Conservation (phyloP, 2,888 invertebrate genomes). For the Drosophila affinis region DNA sequence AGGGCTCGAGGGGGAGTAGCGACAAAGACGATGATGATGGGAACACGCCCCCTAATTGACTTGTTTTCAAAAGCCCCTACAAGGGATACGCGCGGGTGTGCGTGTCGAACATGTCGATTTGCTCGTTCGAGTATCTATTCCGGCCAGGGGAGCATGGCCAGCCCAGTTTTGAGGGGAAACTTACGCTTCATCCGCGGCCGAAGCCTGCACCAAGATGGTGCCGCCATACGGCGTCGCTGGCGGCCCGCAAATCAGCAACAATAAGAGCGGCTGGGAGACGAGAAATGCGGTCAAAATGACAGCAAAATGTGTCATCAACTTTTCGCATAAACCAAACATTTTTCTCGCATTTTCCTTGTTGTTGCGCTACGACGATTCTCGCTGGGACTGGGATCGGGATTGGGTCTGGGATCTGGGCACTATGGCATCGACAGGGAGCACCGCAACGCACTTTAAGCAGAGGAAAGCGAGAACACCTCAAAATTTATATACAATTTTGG, state of each 20-base stretch:
- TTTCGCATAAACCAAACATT: conserved; percentile 82
- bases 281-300: conserved; percentile 83
- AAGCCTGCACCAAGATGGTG: conserved; percentile 73
- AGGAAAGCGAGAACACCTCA: conserved; percentile 37
- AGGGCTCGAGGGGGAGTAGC: neutral
- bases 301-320: conserved; percentile 84
- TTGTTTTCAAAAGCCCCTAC: conserved; percentile 28
- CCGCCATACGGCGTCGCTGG: conserved; percentile 63
- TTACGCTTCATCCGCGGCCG: conserved; percentile 83
- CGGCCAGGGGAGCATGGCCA: neutral
- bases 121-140: neutral
- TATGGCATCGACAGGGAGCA: conserved; percentile 19
- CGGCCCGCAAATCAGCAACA: conserved; percentile 77
- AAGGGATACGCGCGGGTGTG: neutral
- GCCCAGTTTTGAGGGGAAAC: conserved; percentile 47
- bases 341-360: conserved; percentile 83
- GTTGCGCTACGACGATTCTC: conserved; percentile 39
- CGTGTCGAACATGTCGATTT: neutral
- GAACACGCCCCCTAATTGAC: conserved; percentile 68
- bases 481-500: conserved; percentile 72
- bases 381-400: conserved; percentile 18
- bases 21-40: conserved; percentile 28
- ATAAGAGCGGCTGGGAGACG: conserved; percentile 79
- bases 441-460: conserved; percentile 11
- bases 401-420: conserved; percentile 13